Evolutionary conservation across 1,140 invertebrate genomes (phyloP), one percentile per base, ranked within the genome.

Genomic region (Papilio polyxenes): DNA sequence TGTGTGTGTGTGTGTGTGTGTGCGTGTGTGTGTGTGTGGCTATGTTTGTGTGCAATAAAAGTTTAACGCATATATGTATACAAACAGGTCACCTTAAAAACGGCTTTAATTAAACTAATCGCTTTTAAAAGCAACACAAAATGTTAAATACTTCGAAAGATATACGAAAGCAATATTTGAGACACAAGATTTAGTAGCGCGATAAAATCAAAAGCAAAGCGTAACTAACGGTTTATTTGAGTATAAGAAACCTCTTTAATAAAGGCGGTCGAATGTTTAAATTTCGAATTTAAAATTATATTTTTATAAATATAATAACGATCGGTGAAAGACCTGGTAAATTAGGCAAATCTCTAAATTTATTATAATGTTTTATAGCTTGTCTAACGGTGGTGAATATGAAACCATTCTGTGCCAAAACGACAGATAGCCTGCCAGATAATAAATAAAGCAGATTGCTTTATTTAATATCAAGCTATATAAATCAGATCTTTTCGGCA

Each of bases 311-410:
- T 51, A 74, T 69, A 74, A 85, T 80, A 85, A 20, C 75, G 76
- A 75, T 82, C 82, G 83, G 85, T 88, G 84, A 87, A 83, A 84
- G 85, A 87, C 83, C 83, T 83, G 80, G 23, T 83, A 89, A 91
- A 88, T 90, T 87, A 90, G 86, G 87, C 86, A 88, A 90, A 91
- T 87, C 90, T 90, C 72, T 62, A 79, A 89, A 90, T 90, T 90
- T 91, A 90, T 89, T 82, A 82, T 85, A 81, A 78, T 83, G 84
- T 83, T 85, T 86, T 81, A 87, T 82, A 85, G 85, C 85, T 82
- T 83, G 40, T 72, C 76, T 91, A 91, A 91, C 89, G 89, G 89
- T 90, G 74, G 75, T 77, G 72, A 85, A 79, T 84, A 85, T 62
- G 82, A 82, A 80, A 81, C 74, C 75, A 85, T 85, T 85, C 78